Conservation (phyloP, 2,888 invertebrate genomes). For the Amphipyra berbera region DNA sequence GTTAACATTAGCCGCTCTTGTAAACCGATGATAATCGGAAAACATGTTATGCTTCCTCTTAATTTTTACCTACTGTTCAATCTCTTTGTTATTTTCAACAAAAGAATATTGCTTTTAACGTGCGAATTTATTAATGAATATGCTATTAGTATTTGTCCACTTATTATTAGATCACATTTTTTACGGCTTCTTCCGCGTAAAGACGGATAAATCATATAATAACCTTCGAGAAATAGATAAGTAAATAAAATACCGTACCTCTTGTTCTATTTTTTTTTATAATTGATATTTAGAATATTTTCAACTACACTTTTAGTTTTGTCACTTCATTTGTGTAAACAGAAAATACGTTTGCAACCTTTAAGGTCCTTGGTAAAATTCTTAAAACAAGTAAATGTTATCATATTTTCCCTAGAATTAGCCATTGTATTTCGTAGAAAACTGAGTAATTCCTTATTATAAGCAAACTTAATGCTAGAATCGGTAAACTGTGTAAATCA, state of each 20-base stretch:
- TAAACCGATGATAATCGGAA: constrained; percentile 27
- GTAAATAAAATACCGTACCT: constrained; percentile 10
- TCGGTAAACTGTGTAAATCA: too few relatives aligned
- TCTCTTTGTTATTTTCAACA: constrained; percentile 29
- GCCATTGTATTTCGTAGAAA: too few relatives aligned
- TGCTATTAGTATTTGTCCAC: constrained; percentile 18
- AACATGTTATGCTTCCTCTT: constrained; percentile 31
- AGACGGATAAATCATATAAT: constrained; percentile 11
- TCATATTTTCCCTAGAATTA: too few relatives aligned
- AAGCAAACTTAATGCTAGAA: too few relatives aligned
- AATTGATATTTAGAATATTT: too few relatives aligned
- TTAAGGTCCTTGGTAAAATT: too few relatives aligned
- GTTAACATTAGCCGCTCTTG: constrained; percentile 24
- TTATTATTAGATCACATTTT: constrained; percentile 5
- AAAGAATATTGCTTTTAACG: constrained; percentile 21
- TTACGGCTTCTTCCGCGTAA: constrained; percentile 9
- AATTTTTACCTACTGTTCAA: constrained; percentile 16
- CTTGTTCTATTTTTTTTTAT: constrained; percentile 4
- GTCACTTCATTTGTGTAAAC: not conserved
- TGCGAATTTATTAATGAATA: constrained; percentile 8
- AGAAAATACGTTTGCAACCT: not conserved
- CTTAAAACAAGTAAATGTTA: too few relatives aligned
- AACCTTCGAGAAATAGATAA: constrained; percentile 27
- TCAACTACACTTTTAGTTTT: not conserved
- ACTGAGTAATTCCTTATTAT: too few relatives aligned